These are phyloP conservation scores for Actias luna DNA, from an alignment of 2,888 invertebrate species.

Conservation along the genomic window DNA sequence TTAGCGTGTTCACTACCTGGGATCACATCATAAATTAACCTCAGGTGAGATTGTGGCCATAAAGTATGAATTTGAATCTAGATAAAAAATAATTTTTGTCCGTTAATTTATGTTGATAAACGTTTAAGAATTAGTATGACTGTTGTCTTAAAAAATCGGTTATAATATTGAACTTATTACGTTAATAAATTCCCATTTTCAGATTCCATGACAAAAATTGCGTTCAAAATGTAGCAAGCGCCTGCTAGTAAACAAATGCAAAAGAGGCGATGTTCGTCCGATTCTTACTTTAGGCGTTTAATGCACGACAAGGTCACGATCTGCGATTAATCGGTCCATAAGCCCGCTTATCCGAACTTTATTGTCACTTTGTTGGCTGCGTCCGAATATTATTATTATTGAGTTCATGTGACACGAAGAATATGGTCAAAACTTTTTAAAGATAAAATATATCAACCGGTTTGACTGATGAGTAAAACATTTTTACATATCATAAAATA, in stretches of 20 bases:
- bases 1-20: no score
- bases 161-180: not conserved
- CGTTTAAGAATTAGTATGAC: no score
- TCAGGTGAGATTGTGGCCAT: no score
- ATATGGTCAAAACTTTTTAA: not conserved
- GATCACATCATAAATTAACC: no score
- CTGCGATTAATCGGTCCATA: constrained; percentile 64
- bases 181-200: not conserved
- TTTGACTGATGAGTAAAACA: no score
- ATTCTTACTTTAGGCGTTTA: constrained; percentile 61
- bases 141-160: no score
- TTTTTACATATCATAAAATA: no score
- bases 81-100: no score
- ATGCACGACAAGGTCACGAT: constrained; percentile 72
- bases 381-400: constrained; percentile 53
- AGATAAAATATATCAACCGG: not conserved
- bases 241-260: constrained; percentile 61
- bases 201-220: not conserved
- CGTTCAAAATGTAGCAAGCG: constrained; percentile 36
- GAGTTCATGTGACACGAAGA: constrained; percentile 51
- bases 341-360: constrained; percentile 58
- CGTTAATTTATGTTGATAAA: no score
- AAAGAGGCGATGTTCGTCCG: constrained; percentile 58
- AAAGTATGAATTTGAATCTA: no score
- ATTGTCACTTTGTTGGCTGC: constrained; percentile 55